Evolutionary conservation across 2,888 invertebrate genomes (phyloP), one percentile per base, ranked within the genome.

Genomic region (Drosophila setosimentum): DNA sequence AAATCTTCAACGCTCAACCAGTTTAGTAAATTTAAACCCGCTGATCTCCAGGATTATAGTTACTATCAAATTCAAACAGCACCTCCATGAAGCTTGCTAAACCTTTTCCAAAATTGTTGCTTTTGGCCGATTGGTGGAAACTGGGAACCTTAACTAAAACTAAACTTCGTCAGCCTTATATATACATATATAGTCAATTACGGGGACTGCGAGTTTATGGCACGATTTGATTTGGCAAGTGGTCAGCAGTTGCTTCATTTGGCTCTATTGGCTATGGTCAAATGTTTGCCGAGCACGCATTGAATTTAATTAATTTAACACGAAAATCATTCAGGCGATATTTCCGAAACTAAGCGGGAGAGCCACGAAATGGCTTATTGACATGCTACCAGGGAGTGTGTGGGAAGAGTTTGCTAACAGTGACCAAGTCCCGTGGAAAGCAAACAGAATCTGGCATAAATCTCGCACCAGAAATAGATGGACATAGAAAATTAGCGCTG

Each of bases 301-400:
- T 75, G 81, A 76, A 79, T 83, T 87, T 87, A 87, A 87, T 87
- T 87, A 87, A 87, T 89, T 89, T 85, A 89, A 87, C 89, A 87
- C 87, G 83, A 84, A 68, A 89, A 87, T 89, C 87, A 87, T 89
- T 87, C 79, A 79, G 81, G 74, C 82, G 77, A 74, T 84, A 78
- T 81, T 87, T 87, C 82, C 85, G 82, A 78, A 80, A 78, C 71
- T 82, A 84, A 74, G 82, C 80, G 76, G 69, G 64, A 64, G 58
- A 32, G 53, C 62, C 81, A 65, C 70, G 62, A 71, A 85, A 85
- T 83, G 81, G 82, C 87, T 79, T 80, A 81, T 86, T 85, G 85
- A 83, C 85, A 85, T 88, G 85, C 86, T 74, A 85, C 64, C 40
- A 29, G 54, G 54, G n/a, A 35, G 59, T 48, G 29, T 21, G 55